Evolutionary conservation across 2,888 invertebrate genomes (phyloP).

Genomic region (Doris montereyensis): DNA sequence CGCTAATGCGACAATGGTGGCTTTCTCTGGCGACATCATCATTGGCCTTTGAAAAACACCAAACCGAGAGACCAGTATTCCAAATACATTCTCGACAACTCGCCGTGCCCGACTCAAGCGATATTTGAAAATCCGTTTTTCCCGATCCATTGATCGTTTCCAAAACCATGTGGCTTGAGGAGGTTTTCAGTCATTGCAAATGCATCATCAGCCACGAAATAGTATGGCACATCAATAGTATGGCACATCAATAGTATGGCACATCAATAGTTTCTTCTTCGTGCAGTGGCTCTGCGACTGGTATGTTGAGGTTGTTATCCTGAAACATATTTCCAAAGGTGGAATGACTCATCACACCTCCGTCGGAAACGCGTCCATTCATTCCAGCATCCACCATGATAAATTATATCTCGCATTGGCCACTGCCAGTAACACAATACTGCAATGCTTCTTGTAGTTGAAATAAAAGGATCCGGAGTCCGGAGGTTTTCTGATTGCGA

Average conservation of each 20-base stretch:
- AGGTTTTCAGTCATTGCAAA: not conserved
- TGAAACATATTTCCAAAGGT: not conserved
- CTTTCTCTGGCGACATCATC: too few species aligned
- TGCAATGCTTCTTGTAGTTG: constrained; percentile 8
- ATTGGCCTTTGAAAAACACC: constrained; percentile 2
- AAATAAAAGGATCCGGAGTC: not conserved
- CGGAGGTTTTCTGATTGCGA: constrained; percentile 14
- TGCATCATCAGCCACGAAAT: constrained; percentile 7
- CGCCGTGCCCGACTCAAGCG: constrained; percentile 6
- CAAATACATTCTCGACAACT: constrained; percentile 6
- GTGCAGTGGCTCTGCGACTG: constrained; percentile 4
- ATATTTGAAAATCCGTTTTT: not conserved
- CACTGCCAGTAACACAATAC: constrained; percentile 9
- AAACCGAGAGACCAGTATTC: not conserved
- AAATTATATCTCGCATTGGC: constrained; percentile 6
- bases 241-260: too few species aligned
- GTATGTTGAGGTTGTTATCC: not conserved
- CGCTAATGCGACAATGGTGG: too few species aligned
- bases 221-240: constrained; percentile 1
- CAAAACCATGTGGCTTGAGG: not conserved
- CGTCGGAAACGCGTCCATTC: constrained; percentile 14
- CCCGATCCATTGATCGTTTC: not conserved
- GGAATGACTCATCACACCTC: constrained; percentile 8
- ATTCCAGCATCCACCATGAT: constrained; percentile 8
- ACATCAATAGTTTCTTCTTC: constrained; percentile 7